Evolutionary conservation across 2,797 vertebrate genomes (phyloP).

Genomic region (Thamnophis elegans): DNA sequence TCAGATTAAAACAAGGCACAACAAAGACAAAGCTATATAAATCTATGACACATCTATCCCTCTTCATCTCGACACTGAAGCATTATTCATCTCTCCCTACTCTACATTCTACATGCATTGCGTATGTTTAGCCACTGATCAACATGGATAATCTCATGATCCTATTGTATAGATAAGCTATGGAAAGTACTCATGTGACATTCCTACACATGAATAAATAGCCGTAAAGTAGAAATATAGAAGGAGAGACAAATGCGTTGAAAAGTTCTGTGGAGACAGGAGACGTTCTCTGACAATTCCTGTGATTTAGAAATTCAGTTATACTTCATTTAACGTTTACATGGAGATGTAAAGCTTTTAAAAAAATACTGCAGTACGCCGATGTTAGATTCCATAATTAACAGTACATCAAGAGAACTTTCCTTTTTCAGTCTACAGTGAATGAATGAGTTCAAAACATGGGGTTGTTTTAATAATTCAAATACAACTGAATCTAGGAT

Average conservation of each 20-base stretch:
- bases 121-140: slow-evolving; percentile 37
- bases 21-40: slow-evolving; percentile 11
- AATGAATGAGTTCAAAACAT: slow-evolving; percentile 19
- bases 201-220: background rate
- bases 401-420: slow-evolving; percentile 49
- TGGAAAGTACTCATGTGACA: slow-evolving; percentile 7
- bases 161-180: background rate
- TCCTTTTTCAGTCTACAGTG: slow-evolving; percentile 28
- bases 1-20: slow-evolving; percentile 14
- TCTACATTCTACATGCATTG: slow-evolving; percentile 14
- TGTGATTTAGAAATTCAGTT: background rate
- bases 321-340: slow-evolving; percentile 2
- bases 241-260: slow-evolving; percentile 27
- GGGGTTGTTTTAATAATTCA: background rate
- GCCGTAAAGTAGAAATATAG: slow-evolving; percentile 1
- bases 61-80: slow-evolving; percentile 20
- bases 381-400: slow-evolving; percentile 30
- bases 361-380: slow-evolving; percentile 24
- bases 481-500: slow-evolving; percentile 50
- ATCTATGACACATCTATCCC: slow-evolving; percentile 17
- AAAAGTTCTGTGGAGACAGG: background rate
- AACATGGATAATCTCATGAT: slow-evolving; percentile 14
- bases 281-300: slow-evolving; percentile 2
- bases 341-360: slow-evolving; percentile 46
- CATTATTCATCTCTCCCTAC: background rate